Conservation (phyloP, 2,888 invertebrate genomes). For the Lordiphosa fenestrarum region DNA sequence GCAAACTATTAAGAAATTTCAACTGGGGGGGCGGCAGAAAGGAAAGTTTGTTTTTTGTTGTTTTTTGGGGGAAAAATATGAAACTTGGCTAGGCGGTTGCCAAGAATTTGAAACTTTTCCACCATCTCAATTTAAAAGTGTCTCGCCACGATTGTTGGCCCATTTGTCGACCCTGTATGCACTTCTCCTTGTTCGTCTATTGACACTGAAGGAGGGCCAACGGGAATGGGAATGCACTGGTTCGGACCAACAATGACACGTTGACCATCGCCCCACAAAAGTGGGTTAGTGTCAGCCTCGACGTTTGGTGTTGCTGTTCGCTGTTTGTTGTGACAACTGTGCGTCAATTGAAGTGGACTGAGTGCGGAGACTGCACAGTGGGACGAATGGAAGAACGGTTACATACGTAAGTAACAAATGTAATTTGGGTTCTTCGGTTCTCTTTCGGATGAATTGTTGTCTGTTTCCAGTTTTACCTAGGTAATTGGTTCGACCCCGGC, state of each 20-base stretch:
- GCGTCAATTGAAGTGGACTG: constrained; percentile 13
- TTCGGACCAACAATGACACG: constrained; percentile 17
- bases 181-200: background rate
- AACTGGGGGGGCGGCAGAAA: background rate
- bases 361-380: constrained; percentile 26
- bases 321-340: constrained; percentile 7
- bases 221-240: constrained; percentile 2
- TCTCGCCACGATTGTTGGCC: background rate
- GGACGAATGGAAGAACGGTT: background rate
- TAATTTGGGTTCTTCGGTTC: no score
- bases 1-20: constrained; percentile 5
- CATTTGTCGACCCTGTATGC: constrained; percentile 1
- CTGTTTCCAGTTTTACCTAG: no score
- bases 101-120: background rate
- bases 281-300: constrained; percentile 56
- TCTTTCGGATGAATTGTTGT: no score
- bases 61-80: background rate
- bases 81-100: no score
- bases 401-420: background rate
- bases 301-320: constrained; percentile 3
- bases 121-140: constrained; percentile 5
- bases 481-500: no score
- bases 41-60: background rate
- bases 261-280: constrained; percentile 21
- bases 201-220: constrained; percentile 7